phyloP scores from a whole-genome alignment of 35 echinoderm and acorn worm species.

The Lytechinus variegatus region DNA sequence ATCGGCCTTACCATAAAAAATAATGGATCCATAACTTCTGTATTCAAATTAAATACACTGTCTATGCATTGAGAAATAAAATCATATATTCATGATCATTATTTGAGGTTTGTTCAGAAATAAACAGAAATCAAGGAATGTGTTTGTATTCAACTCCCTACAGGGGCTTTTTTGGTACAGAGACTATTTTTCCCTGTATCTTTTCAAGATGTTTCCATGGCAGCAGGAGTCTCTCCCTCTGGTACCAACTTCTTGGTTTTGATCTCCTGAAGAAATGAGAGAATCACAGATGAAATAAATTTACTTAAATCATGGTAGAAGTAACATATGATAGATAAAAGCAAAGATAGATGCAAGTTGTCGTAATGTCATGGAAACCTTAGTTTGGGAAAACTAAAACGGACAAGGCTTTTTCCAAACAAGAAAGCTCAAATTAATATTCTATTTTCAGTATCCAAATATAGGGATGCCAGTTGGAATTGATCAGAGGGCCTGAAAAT shows the following conservation, averaged over 20 bases:
- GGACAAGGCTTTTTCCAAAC: no score
- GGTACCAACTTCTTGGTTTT: slow-evolving; percentile 27
- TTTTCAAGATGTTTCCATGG: slow-evolving; percentile 27
- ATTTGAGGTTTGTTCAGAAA: background rate
- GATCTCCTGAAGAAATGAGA: background rate
- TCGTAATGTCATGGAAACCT: no score
- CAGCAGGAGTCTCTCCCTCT: background rate
- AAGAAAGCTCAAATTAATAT: no score
- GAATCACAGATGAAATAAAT: background rate
- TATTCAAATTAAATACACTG: background rate
- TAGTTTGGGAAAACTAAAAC: no score
- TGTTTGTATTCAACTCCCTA: background rate
- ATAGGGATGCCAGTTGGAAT: no score
- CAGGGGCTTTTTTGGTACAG: background rate
- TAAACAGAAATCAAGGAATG: background rate
- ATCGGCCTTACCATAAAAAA: no score
- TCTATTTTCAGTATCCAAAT: no score
- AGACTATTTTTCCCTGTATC: background rate
- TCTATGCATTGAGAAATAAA: background rate
- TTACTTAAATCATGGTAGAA: no score
- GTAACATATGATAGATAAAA: no score
- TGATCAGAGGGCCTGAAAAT: no score
- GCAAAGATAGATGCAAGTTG: no score
- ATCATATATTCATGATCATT: background rate
- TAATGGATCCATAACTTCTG: background rate